Evolutionary conservation across 2,113 vertebrate species (phyloP), one percentile per base, ranked within the genome.

Genomic region (Smithornis capensis): DNA sequence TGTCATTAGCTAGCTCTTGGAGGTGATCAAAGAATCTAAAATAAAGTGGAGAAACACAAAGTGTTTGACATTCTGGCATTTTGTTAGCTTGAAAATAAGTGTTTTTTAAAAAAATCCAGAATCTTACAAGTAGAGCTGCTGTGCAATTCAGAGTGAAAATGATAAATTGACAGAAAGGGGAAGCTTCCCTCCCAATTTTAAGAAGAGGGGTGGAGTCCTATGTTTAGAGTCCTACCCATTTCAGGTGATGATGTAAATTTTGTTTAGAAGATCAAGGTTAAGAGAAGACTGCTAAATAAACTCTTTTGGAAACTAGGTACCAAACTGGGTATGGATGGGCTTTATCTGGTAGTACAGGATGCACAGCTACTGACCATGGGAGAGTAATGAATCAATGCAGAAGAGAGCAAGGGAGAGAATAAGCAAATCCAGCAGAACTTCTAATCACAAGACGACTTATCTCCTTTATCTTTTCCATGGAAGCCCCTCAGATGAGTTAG

Each of bases 171-270:
- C 3, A 37, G n/a, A 35, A 67, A 82, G 9, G 7, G 5, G 8
- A 52, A 11, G 1, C 0, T 0, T 3, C 7, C 2, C 45, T 22
- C 7, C 24, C 27, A 57, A 53, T n/a, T 57, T 73, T 10, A 67
- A 57, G 11, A 10, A 63, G 67, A 71, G 27, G 11, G 38, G 49
- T 7, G n/a, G 29, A 82, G 10, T 53, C 28, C 25, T 76, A 19
- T 40, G 19, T 67, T 84, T 78, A 75, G 82, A 82, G 40, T 19
- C 21, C 31, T 89, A 16, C 3, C 21, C 12, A 19, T 45, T 65
- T 81, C 49, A 70, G 44, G 40, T 35, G n/a, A 27, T 16, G 12
- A 53, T 25, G 31, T 27, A 5, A 3, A 63, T 70, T 92, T 56
- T 75, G 5, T 76, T 87, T 76, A 56, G 45, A 81, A 60, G 3